Evolutionary conservation across 2,888 invertebrate species (phyloP), one percentile per base, ranked within the genome.

Genomic region (Thymelicus lineola): DNA sequence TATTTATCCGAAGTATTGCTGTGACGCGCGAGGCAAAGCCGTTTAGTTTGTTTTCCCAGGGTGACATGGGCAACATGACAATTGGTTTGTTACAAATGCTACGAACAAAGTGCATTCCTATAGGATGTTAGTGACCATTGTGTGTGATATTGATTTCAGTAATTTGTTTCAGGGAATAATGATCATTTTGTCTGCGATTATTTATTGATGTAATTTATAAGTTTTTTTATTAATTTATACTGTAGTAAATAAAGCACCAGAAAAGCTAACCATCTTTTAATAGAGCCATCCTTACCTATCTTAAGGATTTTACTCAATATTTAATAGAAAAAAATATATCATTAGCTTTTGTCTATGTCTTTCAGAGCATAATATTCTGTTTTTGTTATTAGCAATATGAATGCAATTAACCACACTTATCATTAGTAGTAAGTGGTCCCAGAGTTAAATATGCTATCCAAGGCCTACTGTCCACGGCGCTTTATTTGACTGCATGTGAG

Each of bases 181-280:
- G 77, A 82, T 84, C 72, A 82, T 81, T 83, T 83, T 88, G 80
- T 85, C 86, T 83, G 83, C 81, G 79, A 85, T 87, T 90, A 91
- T 91, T 91, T 91, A 92, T 92, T 91, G 83, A 85, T 86, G 81
- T 89, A 86, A 90, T 88, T 86, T 89, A 86, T 87, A 87, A 81
- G 86, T 87, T 90, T 91, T n/a, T 87, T 84, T 90, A 86, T 85
- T 90, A 87, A 91, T 91, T 90, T 92, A 91, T 91, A 88, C 83
- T 84, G 80, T 88, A 90, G 85, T 85, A 77, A 92, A 86, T 91
- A 90, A 91, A 91, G 85, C 84, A 88, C 82, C 80, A 58, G 66
- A 71, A 72, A 74, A 59, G 62, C 15, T 17, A 15, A 50, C 48
- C 70, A 55, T 69, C 71, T 72, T 68, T 70, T 68, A 7, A 7